These are phyloP conservation scores for Blera fallax DNA, from an alignment of 2,888 invertebrate species.

Conservation along the genomic window DNA sequence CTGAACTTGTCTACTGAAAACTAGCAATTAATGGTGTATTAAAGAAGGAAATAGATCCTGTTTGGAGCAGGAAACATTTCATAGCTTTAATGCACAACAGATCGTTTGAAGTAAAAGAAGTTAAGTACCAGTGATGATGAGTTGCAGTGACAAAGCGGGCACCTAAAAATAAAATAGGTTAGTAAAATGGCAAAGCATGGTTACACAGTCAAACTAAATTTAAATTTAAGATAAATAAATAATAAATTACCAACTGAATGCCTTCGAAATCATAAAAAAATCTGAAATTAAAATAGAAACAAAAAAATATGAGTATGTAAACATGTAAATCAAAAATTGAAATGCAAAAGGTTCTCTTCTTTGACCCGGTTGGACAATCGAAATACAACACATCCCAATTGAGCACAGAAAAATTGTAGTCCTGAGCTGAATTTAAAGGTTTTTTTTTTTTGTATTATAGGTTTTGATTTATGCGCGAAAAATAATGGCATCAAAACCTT, in stretches of 20 bases:
- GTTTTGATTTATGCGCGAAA: too few species aligned
- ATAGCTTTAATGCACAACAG: neutral
- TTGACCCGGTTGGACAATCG: too few species aligned
- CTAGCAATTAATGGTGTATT: too few species aligned
- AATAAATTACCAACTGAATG: neutral
- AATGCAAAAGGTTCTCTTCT: too few species aligned
- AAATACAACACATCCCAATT: too few species aligned
- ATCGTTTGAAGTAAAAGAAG: neutral
- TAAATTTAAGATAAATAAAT: neutral
- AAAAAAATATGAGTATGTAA: neutral
- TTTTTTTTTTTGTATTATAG: too few species aligned
- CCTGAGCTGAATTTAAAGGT: too few species aligned
- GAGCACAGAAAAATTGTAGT: too few species aligned
- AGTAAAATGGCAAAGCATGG: constrained; percentile 13
- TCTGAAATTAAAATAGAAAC: constrained; percentile 16
- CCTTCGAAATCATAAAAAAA: neutral
- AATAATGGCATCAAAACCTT: too few species aligned
- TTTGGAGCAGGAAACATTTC: too few species aligned
- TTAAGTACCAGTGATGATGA: neutral
- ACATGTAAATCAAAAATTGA: neutral
- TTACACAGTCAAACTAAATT: neutral
- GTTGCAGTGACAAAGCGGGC: neutral
- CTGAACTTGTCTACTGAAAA: neutral
- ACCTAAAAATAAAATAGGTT: constrained; percentile 70
- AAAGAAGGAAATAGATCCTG: too few species aligned